phyloP scores from a whole-genome alignment of 2,797 vertebrate genomes.

The Rhynchonycteris naso region DNA sequence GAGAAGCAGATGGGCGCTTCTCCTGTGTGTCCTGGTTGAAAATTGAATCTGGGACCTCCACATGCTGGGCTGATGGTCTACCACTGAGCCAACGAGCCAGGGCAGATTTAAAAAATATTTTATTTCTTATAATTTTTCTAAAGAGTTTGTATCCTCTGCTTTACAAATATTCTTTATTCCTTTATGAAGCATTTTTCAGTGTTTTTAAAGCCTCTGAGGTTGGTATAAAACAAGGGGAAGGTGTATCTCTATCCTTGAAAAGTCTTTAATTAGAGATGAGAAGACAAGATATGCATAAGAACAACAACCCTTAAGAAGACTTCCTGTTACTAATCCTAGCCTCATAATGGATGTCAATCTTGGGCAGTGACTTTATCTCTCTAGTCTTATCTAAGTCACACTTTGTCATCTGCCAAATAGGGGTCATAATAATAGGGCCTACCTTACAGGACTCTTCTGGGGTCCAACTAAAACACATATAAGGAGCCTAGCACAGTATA shows the following conservation, averaged over 20 bases:
- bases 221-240: slow-evolving; percentile 12
- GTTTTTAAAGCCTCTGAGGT: neutral
- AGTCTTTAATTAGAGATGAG: neutral
- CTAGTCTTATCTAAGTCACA: neutral
- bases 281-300: neutral
- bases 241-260: neutral
- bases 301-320: neutral
- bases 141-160: neutral
- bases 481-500: neutral
- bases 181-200: neutral
- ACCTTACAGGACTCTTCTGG: neutral
- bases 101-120: too few species aligned
- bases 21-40: too few species aligned
- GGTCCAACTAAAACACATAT: neutral
- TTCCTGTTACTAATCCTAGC: neutral
- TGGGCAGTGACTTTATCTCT: neutral
- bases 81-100: too few species aligned
- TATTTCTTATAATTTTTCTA: neutral
- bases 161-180: neutral
- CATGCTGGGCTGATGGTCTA: too few species aligned
- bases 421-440: neutral
- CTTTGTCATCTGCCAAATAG: neutral
- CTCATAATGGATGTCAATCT: neutral
- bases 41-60: too few species aligned
- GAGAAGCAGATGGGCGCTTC: too few species aligned